Evolutionary conservation across 2,797 vertebrate species (phyloP), one percentile per base, ranked within the genome.

Genomic region (Sebastes oblongus): DNA sequence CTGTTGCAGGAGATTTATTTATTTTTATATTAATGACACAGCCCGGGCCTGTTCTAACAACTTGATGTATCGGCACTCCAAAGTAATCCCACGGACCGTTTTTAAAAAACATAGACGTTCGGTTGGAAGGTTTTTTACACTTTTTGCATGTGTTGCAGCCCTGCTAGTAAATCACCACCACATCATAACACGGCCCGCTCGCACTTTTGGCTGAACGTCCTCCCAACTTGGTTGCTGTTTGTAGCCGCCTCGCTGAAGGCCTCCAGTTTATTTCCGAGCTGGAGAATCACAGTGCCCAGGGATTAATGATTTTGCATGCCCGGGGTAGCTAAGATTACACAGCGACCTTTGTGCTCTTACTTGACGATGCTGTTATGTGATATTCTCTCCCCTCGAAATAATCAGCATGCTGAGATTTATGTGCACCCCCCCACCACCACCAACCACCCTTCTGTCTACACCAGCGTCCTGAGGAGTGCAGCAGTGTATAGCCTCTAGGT

Each of bases 271-370:
- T 88, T 61, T 92, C 91, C 50, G 81, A 89, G 87, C 81, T 69
- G 84, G 74, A 92, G 92, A 87, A 89, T 90, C 84, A 94, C 94
- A 91, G 93, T 94, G 92, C 91, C 95, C 95, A 92, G 94, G 92
- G 94, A 95, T 96, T 96, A 96, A 96, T 96, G 96, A 96, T 96
- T 96, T 95, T 94, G 92, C 94, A 94, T 96, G 96, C 97, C 96
- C 84, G 84, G 95, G 96, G 96, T 96, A 92, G 95, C 94, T 96
- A 92, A 93, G 90, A 93, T 96, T 95, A 96, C 94, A 91, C 96
- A 96, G 96, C 95, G 96, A 97, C 96, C 97, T 97, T 97, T 97
- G 96, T 97, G 96, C 95, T 96, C 94, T 96, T 96, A 96, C 95
- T 96, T 95, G 95, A 96, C 94, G 93, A 96, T 96, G 84, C 93